A percentile compares a stretch with the other conserved stretches of the same genome.
Evolutionary conservation across 2,797 vertebrate species (phyloP).

Genomic region (Pelochelys cantorii): DNA sequence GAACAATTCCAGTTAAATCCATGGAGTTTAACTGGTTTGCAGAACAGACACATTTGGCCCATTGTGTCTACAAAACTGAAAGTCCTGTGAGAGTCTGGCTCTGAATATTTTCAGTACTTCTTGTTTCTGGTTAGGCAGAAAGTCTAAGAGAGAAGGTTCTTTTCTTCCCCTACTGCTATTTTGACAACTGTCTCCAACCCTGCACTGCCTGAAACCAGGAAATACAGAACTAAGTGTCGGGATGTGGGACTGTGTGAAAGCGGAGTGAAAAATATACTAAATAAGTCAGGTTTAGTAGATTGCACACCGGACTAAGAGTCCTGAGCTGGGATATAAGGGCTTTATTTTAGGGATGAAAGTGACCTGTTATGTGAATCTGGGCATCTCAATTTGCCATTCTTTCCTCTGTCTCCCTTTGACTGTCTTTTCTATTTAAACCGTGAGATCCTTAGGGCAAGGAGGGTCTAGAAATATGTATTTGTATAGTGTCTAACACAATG

Average conservation of each 20-base stretch:
- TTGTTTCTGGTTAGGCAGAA: conserved; percentile 24
- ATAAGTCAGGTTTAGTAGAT: not conserved
- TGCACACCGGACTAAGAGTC: not conserved
- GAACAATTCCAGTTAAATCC: not conserved
- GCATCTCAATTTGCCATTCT: fast-evolving
- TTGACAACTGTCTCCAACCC: conserved; percentile 40
- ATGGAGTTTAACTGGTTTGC: not conserved
- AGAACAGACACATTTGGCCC: not conserved
- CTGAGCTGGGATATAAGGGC: fast-evolving
- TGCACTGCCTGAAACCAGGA: conserved; percentile 12
- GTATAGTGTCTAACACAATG: not conserved
- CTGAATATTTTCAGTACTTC: conserved; percentile 57
- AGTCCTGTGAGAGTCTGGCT: not conserved
- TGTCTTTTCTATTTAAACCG: not conserved
- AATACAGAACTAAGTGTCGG: not conserved
- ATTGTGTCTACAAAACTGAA: not conserved
- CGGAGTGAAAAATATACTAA: not conserved
- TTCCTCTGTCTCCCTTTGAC: not conserved
- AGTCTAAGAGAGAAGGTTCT: not conserved
- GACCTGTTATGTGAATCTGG: not conserved
- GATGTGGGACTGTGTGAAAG: not conserved
- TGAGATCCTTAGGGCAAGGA: not conserved
- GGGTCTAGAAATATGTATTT: not conserved
- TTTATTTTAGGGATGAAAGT: not conserved
- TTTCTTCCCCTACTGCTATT: not conserved